Base-by-base conservation (phyloP, 2,888 invertebrate species). In the Strigamia transsilvanica region DNA sequence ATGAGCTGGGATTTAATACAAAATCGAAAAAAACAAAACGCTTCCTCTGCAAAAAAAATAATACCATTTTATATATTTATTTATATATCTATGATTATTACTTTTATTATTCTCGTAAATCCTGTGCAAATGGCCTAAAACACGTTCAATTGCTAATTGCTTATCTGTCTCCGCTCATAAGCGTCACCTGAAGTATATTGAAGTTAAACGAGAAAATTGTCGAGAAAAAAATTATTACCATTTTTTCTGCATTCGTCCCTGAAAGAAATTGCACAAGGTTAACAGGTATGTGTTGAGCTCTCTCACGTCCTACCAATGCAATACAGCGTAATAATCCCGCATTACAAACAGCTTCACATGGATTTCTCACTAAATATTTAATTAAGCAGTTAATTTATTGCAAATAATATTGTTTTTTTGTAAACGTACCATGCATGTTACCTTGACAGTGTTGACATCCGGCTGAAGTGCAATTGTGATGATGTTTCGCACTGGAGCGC, bases 1-100 rank as follows among this genome's bases (percentile, higher is more conserved):
- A 89, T 6, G 88, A 88, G 15, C 86, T 80, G 7, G 89, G 89
- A 83, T 89, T 87, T 5, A 87, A 84, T 0, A 89, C 87, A 85
- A 89, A 88, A 80, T 88, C 87, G 85, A 88, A 88, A 84, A n/a
- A 86, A 88, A 84, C 87, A 87, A 13, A 86, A 46, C 0, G 85
- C 84, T 23, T 79, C 80, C n/a, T 15, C 81, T 81, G 77, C 7
- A 21, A 73, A 23, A 21, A 46, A 34, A n/a, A n/a, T n/a, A 42
- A 9, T 38, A 38, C 9, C 2, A 38, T 10, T 38, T 38, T 38
- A n/a, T n/a, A n/a, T n/a, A n/a, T n/a, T n/a, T n/a, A n/a, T 51
- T 51, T 51, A 6, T 18, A n/a, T 4, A 78, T 78, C 34, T 38
- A 42, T 42, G 13, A 27, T 7, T 27, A 21, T 34, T 80, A 80